Base-by-base conservation (phyloP, 2,888 invertebrate species). In the Xanthorhoe designata region DNA sequence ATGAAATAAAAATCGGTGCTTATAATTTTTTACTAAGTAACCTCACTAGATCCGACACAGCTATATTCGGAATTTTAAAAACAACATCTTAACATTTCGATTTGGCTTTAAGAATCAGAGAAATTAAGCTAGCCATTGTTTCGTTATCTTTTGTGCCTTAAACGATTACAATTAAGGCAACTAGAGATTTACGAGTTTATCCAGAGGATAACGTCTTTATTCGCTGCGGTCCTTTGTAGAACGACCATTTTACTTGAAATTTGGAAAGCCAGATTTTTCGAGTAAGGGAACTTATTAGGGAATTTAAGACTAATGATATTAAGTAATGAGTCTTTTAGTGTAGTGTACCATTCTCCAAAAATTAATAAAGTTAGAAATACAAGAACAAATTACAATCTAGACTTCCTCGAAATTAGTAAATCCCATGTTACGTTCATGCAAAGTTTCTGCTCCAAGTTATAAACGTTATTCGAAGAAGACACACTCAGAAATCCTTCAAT, bases 71-170 rank as follows among this genome's bases (percentile, higher is more conserved):
- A 1, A n/a, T 32, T 13, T 47, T 13, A 49, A 17, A 17, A 32
- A 47, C 49, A 32, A 47, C 49, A 38, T 10, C 15, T 57, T 13
- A 15, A 68, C 67, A 62, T 69, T 67, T 71, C 72, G 69, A 76
- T 76, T 66, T 73, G 64, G 80, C 79, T 80, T 81, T 78, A 73
- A 78, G 77, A 80, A 80, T 79, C 68, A 75, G 78, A 59, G 75
- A 77, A 78, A 81, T 82, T 80, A 79, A 76, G 67, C 68, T 68
- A 17, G 65, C 65, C 76, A 77, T 82, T 82, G 79, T 78, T 70
- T 70, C 69, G 65, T 73, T 72, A 70, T 73, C 80, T 78, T 79
- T 79, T 80, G 75, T 67, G 75, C 65, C 75, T 75, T 75, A 72
- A 78, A 78, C 71, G 69, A 74, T 69, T 68, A 62, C 69, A 52